Conservation (phyloP, 2,113 vertebrate species). For the Romanogobio albipinnatus region DNA sequence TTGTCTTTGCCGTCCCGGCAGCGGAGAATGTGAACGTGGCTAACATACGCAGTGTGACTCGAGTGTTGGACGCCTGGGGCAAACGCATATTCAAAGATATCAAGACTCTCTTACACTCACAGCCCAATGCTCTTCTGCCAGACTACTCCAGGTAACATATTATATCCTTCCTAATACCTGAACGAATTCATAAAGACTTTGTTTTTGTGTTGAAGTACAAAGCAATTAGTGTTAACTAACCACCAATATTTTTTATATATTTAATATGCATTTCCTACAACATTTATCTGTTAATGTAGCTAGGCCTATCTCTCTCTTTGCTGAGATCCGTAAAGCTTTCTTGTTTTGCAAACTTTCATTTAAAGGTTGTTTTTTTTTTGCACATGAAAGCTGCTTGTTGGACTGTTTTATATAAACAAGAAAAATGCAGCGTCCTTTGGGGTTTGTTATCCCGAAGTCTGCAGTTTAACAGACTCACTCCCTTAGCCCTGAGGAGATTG, state of each 20-base stretch:
- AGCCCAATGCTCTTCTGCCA: conserved; percentile 75
- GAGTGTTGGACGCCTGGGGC: conserved; percentile 78
- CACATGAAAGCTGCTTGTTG: conserved; percentile 24
- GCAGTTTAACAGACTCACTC: conserved; percentile 11
- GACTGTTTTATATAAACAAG: conserved; percentile 15
- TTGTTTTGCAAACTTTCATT: not conserved
- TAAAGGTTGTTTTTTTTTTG: not conserved
- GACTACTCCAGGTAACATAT: conserved; percentile 77
- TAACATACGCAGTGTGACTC: conserved; percentile 77
- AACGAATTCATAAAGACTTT: not conserved
- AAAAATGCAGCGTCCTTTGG: not conserved
- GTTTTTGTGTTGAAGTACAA: not conserved
- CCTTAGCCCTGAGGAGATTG: not conserved
- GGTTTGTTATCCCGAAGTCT: conserved; percentile 18
- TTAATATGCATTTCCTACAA: not conserved
- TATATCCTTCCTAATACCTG: not conserved
- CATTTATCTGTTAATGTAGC: not conserved
- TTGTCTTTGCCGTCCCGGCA: conserved; percentile 59
- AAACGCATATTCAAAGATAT: conserved; percentile 80
- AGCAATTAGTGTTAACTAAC: not conserved
- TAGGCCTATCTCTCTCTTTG: not conserved
- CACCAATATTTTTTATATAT: not conserved
- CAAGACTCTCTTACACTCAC: conserved; percentile 76
- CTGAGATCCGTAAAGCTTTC: not conserved
- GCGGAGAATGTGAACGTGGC: conserved; percentile 77